Conservation (phyloP, 2,888 invertebrate species). For the Rhogogaster chlorosoma region DNA sequence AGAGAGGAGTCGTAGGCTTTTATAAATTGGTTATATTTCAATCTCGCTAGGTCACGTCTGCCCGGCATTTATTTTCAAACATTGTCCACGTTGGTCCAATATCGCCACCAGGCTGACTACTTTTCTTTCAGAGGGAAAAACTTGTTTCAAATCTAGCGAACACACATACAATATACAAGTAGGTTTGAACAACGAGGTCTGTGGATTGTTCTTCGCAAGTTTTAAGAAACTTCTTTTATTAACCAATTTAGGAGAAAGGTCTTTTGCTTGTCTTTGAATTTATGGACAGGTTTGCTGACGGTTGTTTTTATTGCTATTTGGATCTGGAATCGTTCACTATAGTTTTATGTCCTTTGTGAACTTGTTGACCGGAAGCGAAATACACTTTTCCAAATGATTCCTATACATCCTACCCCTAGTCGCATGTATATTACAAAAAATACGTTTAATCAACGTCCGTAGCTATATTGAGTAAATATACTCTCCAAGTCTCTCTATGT, state of each 20-base stretch:
- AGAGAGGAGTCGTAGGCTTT: not conserved
- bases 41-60: constrained; percentile 44
- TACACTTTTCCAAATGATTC: constrained; percentile 43
- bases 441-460: not conserved
- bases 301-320: constrained; percentile 47
- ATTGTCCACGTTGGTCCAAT: constrained; percentile 30
- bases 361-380: constrained; percentile 45
- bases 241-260: constrained; percentile 49
- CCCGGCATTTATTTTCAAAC: constrained; percentile 47
- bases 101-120: not conserved
- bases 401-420: not conserved
- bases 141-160: constrained; percentile 25
- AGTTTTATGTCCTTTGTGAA: constrained; percentile 23
- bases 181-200: constrained; percentile 21
- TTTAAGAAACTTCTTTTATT: constrained; percentile 49
- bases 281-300: constrained; percentile 34
- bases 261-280: constrained; percentile 40
- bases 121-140: not conserved
- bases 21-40: constrained; percentile 47
- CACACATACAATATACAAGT: constrained; percentile 17
- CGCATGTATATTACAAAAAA: not conserved
- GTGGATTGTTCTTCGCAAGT: constrained; percentile 24
- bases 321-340: constrained; percentile 28
- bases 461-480: not conserved
- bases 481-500: not conserved